These are phyloP conservation scores for Astur gentilis DNA, from an alignment of 2,113 vertebrate species.

Conservation along the genomic window DNA sequence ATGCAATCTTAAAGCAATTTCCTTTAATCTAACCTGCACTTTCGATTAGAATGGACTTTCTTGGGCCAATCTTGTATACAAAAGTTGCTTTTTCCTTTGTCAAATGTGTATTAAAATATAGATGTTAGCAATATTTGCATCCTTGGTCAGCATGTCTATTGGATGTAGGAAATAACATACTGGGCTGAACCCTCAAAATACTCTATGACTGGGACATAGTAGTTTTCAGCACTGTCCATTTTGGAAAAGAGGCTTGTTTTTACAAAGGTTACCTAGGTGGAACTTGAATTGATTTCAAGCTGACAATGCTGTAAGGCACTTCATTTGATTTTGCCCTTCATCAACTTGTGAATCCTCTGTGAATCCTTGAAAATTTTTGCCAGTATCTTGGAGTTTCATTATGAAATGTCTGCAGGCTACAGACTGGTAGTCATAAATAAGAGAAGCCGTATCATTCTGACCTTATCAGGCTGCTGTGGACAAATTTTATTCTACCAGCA, in stretches of 20 bases:
- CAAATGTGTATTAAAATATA: neutral
- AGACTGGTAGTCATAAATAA: conserved; percentile 47
- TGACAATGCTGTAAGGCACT: neutral
- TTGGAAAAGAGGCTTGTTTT: neutral
- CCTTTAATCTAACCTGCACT: neutral
- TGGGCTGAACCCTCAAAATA: neutral
- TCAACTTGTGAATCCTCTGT: neutral
- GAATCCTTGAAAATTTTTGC: conserved; percentile 28
- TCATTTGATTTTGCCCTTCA: neutral
- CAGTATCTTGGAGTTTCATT: conserved; percentile 41
- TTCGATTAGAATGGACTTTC: neutral
- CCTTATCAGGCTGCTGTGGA: neutral
- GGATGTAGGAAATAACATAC: fast-evolving
- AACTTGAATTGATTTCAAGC: neutral
- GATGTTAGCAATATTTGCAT: neutral
- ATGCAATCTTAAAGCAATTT: neutral
- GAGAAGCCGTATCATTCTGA: conserved; percentile 1
- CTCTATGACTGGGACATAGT: neutral
- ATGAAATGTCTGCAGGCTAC: conserved; percentile 26
- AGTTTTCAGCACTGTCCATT: neutral
- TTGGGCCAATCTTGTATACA: neutral
- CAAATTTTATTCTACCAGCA: neutral
- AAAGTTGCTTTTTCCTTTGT: neutral
- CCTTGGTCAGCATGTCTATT: neutral
- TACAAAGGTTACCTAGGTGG: neutral